phyloP scores from a whole-genome alignment of 2,797 vertebrate species.

The Nannoperca australis region DNA sequence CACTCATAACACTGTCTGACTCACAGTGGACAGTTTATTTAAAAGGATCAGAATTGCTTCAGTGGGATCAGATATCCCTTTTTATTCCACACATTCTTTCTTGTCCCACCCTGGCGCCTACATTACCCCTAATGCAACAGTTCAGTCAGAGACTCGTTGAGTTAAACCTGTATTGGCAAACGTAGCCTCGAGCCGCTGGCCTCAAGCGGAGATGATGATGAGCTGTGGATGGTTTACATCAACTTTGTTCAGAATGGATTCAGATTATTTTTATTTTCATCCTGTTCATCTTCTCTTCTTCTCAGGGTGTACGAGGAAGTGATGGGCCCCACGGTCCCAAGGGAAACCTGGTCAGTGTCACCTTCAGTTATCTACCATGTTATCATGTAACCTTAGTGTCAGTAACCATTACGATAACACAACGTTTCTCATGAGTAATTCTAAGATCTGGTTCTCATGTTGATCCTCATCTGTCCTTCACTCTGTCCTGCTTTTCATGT shows the following conservation, averaged over 20 bases:
- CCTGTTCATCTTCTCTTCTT: conserved; percentile 10
- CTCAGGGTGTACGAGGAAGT: conserved; percentile 92
- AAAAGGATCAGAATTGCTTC: background rate
- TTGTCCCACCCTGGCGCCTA: background rate
- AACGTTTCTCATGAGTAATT: background rate
- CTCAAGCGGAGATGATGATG: no score
- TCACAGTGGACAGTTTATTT: background rate
- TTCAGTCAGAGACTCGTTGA: background rate
- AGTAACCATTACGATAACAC: fast-evolving
- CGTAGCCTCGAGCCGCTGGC: background rate
- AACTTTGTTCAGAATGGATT: conserved; percentile 1
- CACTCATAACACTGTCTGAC: background rate
- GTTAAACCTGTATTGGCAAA: background rate
- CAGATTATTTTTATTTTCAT: background rate
- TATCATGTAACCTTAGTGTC: background rate
- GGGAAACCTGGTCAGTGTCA: conserved; percentile 91
- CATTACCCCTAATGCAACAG: background rate
- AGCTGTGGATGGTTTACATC: background rate
- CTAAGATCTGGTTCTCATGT: background rate
- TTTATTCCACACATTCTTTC: background rate
- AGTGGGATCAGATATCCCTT: background rate
- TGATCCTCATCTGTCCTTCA: background rate
- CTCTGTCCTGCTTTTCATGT: background rate
- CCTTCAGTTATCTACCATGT: background rate
- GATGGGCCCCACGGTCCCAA: conserved; percentile 92